Base-by-base conservation (phyloP, 2,797 vertebrate genomes). In the Fistularia commersonii region DNA sequence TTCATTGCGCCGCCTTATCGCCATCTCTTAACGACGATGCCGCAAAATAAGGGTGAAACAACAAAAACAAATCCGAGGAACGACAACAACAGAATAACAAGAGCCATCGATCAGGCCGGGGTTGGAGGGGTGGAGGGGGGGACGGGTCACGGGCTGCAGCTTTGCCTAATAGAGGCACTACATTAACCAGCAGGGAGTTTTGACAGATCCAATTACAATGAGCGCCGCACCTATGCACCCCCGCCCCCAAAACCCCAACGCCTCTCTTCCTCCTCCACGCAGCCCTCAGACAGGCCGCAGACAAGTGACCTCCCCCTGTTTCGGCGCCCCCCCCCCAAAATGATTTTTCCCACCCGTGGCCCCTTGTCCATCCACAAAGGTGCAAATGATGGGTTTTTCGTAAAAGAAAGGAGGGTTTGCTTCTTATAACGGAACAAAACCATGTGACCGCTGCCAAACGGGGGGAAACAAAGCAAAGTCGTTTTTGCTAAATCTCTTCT, bases 161-260 rank as follows among this genome's bases (percentile, higher is more conserved):
- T 72, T 74, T 77, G 59, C 60, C 56, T 82, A 83, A 83, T 83
- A 69, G 85, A 86, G 77, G 85, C 79, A 77, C 78, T 87, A 82
- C 74, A 71, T 88, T 84, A 82, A 81, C 78, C 6, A 82, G 66
- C 72, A 74, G 65, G 9, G 32, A 62, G 73, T 77, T 87, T 83
- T 81, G 90, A 90, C 88, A 90, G 77, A 88, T 90, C 85, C 88
- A 87, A 88, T 91, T 91, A 91, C 74, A 86, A 80, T 58, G 61
- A 62, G 79, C 77, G 48, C 48, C 60, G 45, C 65, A 82, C 79
- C 78, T 62, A 72, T 54, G 74, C 77, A 76, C 31, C 65, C 35
- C 49, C 64, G 67, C 59, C 70, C 76, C 72, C 66, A 38, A 50
- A 50, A 15, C 8, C 23, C 6, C 14, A 31, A n/a, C n/a, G n/a